These are phyloP conservation scores for Myanophis thanlyinensis DNA, from an alignment of 2,113 vertebrate species.

Conservation along the genomic window DNA sequence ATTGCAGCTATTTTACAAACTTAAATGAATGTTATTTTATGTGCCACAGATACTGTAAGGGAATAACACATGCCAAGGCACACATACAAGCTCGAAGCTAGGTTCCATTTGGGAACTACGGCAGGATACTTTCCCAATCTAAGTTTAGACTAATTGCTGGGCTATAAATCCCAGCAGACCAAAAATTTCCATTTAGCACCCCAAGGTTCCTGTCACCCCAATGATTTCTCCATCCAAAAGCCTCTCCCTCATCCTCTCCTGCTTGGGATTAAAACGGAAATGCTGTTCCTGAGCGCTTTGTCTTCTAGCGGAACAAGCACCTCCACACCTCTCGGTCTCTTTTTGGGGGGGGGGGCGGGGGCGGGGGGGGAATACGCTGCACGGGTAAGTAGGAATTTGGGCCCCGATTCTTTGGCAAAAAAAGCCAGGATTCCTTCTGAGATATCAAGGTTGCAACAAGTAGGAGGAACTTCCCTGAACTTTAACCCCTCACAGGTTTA, in stretches of 20 bases:
- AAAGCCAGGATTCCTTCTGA: neutral
- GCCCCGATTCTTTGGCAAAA: neutral
- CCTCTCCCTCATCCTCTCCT: neutral
- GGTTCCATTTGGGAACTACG: neutral
- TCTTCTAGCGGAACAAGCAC: neutral
- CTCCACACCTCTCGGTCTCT: neutral
- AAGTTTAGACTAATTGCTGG: neutral
- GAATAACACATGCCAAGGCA: neutral
- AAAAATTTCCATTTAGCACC: neutral
- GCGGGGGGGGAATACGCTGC: too few relatives aligned
- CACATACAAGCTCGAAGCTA: neutral
- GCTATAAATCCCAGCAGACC: neutral
- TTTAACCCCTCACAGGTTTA: constrained; percentile 25
- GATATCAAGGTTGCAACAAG: neutral
- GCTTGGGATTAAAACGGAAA: neutral
- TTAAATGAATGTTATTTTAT: neutral
- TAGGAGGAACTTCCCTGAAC: neutral
- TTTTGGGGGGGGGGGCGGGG: too few relatives aligned
- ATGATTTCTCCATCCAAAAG: neutral
- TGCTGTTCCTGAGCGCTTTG: neutral
- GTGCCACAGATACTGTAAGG: neutral
- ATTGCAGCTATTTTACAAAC: neutral
- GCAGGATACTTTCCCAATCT: neutral
- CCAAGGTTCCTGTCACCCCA: too few relatives aligned
- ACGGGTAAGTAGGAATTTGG: neutral